Evolutionary conservation across 2,113 vertebrate genomes (phyloP), one percentile per base, ranked within the genome.

Genomic region (Charina bottae): DNA sequence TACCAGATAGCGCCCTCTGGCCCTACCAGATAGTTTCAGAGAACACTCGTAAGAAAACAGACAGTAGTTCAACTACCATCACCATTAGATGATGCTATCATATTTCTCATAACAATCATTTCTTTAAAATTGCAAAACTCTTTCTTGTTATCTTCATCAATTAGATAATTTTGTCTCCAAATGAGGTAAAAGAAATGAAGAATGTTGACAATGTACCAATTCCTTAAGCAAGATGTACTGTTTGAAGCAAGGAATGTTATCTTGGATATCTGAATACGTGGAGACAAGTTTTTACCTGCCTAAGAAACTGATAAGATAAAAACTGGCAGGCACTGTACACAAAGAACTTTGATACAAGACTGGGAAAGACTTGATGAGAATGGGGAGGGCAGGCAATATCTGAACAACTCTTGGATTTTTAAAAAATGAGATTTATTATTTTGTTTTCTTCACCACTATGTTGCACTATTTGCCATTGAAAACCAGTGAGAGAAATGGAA

Each of bases 291-390:
- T 42, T 64, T 49, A 54, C 0, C n/a, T n/a, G n/a, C n/a, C 91
- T 58, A 49, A 89, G 42, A 92, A 90, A 89, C 0, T 0, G 78
- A 89, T 91, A 93, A 93, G 90, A 93, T 92, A 85, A 83, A 78
- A 49, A 53, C 23, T 19, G 15, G 68, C 46, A 90, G 9, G 83
- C n/a, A 3, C 17, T 64, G 90, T 33, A 21, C 58, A 2, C 10
- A 83, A 83, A 89, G 62, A 55, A 11, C 4, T 85, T 83, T 60
- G 56, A 92, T 56, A n/a, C 37, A 12, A 56, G 64, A 28, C 24
- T 13, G 56, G 49, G 26, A 92, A 53, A 6, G 28, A 58, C 17
- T 33, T 26, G 37, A 4, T 46, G 23, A 24, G 93, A 87, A 78
- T 1, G 0, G 88, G 59, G 12, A 6, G 21, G 33, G 28, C 19